These are phyloP conservation scores for Patagioenas fasciata DNA, from an alignment of 2,113 vertebrate species.

Conservation along the genomic window DNA sequence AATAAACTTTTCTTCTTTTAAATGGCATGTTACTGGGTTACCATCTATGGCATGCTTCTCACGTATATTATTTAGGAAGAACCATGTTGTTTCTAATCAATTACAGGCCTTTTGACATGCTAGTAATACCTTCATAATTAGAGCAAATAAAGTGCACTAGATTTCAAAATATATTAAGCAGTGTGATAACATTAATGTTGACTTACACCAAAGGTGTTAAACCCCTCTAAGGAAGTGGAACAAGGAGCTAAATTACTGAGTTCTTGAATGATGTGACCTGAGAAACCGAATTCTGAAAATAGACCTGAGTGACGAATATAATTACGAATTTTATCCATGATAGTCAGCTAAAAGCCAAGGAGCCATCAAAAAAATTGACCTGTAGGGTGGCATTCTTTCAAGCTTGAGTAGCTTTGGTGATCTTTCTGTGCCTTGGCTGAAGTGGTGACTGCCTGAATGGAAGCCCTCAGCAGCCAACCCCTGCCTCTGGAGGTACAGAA, in stretches of 20 bases:
- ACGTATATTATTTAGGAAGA: not conserved
- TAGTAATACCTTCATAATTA: not conserved
- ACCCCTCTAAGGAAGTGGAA: not conserved
- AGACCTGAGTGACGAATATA: not conserved
- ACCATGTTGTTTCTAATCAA: not conserved
- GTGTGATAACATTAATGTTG: not conserved
- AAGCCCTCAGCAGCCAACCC: not conserved
- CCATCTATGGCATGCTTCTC: not conserved
- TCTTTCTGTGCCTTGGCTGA: not conserved
- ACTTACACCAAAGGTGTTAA: not conserved
- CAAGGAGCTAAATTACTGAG: not conserved
- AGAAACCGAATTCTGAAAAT: not conserved
- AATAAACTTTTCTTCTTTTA: not conserved
- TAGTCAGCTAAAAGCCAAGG: not conserved
- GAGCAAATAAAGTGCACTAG: not conserved
- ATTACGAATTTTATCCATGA: not conserved
- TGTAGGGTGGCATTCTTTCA: not conserved
- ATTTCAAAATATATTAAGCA: not conserved
- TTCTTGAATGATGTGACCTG: not conserved
- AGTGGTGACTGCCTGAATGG: not conserved
- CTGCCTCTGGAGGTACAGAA: not conserved
- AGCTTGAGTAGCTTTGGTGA: not conserved
- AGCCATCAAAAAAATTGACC: not conserved
- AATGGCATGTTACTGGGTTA: not conserved
- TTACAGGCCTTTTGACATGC: not conserved